Conservation (phyloP, 1,140 invertebrate species). For the Idris sp. region DNA sequence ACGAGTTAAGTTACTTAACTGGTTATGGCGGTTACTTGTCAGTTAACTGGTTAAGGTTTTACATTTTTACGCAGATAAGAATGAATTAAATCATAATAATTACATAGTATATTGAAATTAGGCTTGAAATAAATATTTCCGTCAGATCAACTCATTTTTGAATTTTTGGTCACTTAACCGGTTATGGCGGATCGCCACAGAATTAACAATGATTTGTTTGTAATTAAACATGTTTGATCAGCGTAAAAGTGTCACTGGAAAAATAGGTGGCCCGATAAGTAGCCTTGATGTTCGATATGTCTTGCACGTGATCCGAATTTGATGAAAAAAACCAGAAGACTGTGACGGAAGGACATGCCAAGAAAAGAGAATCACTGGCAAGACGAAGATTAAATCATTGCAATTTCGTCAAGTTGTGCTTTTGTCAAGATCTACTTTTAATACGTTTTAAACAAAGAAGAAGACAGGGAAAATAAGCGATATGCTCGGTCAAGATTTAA, state of each 20-base stretch:
- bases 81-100: too few relatives aligned
- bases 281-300: conserved; percentile 46
- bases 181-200: too few relatives aligned
- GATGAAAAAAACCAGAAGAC: conserved; percentile 41
- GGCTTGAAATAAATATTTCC: too few relatives aligned
- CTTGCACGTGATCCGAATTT: conserved; percentile 45
- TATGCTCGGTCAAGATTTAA: too few relatives aligned
- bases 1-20: too few relatives aligned
- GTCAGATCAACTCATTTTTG: too few relatives aligned
- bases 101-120: too few relatives aligned
- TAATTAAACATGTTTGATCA: conserved; percentile 47
- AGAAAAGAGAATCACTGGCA: conserved; percentile 11
- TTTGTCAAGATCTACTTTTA: conserved; percentile 39
- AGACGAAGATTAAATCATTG: conserved; percentile 64
- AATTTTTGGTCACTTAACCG: too few relatives aligned
- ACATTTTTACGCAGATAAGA: too few relatives aligned
- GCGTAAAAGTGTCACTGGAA: conserved; percentile 18
- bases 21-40: too few relatives aligned
- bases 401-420: conserved; percentile 62
- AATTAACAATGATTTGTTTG: conserved; percentile 8
- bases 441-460: conserved; percentile 34
- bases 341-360: conserved; percentile 8
- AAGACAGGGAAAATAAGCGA: conserved; percentile 29
- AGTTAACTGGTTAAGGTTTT: too few relatives aligned
- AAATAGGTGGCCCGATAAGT: conserved; percentile 43